phyloP scores from a whole-genome alignment of 2,113 vertebrate genomes.

The Leiothrix lutea region DNA sequence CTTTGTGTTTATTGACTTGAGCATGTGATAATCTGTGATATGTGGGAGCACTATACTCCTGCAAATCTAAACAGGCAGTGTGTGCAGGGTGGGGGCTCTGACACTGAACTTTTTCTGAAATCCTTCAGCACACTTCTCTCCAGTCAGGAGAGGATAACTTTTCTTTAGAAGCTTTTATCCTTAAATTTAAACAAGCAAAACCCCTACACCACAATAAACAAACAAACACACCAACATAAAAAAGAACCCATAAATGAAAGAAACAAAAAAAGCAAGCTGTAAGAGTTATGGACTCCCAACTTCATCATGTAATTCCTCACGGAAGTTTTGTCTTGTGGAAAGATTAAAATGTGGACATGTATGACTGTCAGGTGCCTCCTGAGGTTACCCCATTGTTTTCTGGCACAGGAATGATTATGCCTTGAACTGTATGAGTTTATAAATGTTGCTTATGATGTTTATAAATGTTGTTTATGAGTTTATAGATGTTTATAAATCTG shows the following conservation, averaged over 20 bases:
- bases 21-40: neutral
- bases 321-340: neutral
- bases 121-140: neutral
- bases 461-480: no score
- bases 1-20: conserved; percentile 1
- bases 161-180: neutral
- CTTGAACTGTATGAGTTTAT: neutral
- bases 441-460: no score
- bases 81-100: neutral
- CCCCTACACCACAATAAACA: neutral
- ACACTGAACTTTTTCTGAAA: neutral
- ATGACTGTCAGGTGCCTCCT: neutral
- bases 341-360: neutral
- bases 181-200: neutral
- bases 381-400: neutral
- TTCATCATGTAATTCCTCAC: neutral
- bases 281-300: neutral
- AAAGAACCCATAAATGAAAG: fast-evolving
- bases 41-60: neutral
- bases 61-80: neutral
- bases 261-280: no score
- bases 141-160: neutral
- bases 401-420: neutral
- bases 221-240: neutral
- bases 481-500: neutral